phyloP scores from a whole-genome alignment of 37 sponge, comb jelly and placozoan genomes.

The Beroe ovata region DNA sequence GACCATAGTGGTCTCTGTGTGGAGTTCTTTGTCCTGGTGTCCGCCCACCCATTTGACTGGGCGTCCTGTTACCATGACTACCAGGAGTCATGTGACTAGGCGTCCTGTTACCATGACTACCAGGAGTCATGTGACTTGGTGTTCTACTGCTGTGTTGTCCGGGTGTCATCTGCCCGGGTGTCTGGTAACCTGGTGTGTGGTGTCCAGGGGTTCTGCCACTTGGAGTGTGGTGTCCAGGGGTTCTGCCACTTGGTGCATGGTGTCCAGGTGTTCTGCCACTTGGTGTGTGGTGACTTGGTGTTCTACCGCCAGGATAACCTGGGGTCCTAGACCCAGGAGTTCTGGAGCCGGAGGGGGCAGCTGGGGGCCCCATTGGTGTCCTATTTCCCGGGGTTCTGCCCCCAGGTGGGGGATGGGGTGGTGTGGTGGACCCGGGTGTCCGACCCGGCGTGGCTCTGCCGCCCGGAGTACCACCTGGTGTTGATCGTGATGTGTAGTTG shows the following conservation, averaged over 20 bases:
- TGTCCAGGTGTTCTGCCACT: conserved; percentile 56
- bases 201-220: conserved; percentile 13
- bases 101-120: background rate
- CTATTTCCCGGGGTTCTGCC: conserved; percentile 31
- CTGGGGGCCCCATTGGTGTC: conserved; percentile 1
- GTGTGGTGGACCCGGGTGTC: background rate
- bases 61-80: background rate
- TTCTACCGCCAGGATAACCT: conserved; percentile 16
- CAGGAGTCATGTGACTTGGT: background rate
- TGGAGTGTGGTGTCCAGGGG: conserved; percentile 35
- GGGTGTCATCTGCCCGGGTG: conserved; percentile 40
- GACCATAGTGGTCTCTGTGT: background rate
- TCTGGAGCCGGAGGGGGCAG: background rate
- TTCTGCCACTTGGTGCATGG: conserved; percentile 9
- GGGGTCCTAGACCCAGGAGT: conserved; percentile 37
- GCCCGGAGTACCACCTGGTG: conserved; percentile 36
- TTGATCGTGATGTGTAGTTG: background rate
- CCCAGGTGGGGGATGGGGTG: conserved; percentile 5
- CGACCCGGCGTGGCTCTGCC: background rate
- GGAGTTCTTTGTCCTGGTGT: conserved; percentile 35
- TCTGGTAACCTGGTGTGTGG: background rate
- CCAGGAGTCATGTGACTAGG: conserved; percentile 27
- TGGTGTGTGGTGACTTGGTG: conserved; percentile 17
- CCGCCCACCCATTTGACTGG: conserved; percentile 38
- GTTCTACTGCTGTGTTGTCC: conserved; percentile 23